Evolutionary conservation across 2,113 vertebrate genomes (phyloP), one percentile per base, ranked within the genome.

Genomic region (Nothoprocta perdicaria): DNA sequence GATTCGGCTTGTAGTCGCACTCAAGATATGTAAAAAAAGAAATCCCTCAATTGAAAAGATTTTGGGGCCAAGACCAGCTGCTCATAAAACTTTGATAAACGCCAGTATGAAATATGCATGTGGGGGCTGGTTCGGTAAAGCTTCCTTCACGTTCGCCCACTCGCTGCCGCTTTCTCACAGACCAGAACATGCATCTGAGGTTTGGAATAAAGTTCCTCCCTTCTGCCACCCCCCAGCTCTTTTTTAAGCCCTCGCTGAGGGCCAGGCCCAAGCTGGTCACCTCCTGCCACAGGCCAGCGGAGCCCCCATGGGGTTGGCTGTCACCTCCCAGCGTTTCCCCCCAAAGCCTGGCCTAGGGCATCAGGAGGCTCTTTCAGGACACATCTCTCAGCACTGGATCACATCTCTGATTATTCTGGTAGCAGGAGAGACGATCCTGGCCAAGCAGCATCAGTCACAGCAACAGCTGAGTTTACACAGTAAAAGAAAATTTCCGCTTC

Each of bases 61-160:
- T 95, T 75, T 90, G 89, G 82, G 91, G 87, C 86, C 84, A 94
- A 96, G 91, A 95, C 57, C 95, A 96, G 92, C 91, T 96, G 92
- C 93, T 95, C 94, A 91, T 80, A 95, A 92, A 93, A 92, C 78
- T 94, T 94, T 62, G 91, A 77, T 80, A 96, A 93, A 84, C 0
- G 12, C 23, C 65, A n/a, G 72, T 58, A 91, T 89, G 72, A 95
- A 95, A 96, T 91, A 57, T 94, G 87, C 5, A 43, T 74, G 76
- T 48, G 84, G 89, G 79, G 96, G 91, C 63, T 2, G 68, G 43
- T 85, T 93, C 92, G 68, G 82, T 96, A 87, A 87, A 65, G n/a
- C 72, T 94, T 78, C 79, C 60, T 80, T 89, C 87, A 75, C 73
- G 35, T 46, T 85, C 60, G 5, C 92, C 89, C 74, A 92, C 92